Conservation (phyloP, 2,113 vertebrate genomes). For the Saguinus midas region DNA sequence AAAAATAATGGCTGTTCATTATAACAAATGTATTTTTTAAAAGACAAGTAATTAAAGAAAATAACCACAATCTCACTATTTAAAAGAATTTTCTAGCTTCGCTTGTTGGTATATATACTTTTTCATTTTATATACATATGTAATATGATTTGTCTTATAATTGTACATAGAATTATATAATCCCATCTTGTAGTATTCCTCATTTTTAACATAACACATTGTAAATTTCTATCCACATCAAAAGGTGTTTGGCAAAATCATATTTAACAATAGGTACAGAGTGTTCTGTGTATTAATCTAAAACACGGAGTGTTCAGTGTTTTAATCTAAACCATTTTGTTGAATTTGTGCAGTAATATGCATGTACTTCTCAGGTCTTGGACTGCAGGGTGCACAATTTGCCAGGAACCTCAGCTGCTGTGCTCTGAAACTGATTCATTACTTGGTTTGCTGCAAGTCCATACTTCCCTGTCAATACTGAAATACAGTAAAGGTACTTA, state of each 20-base stretch:
- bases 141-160: background rate
- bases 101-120: background rate
- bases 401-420: background rate
- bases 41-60: background rate
- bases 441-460: background rate
- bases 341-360: background rate
- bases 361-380: background rate
- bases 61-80: background rate
- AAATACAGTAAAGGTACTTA: background rate
- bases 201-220: background rate
- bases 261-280: background rate
- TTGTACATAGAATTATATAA: background rate
- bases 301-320: too few species aligned
- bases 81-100: background rate
- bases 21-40: conserved; percentile 15
- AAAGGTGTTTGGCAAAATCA: background rate
- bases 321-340: background rate
- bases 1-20: background rate
- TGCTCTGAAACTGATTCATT: background rate
- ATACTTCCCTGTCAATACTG: background rate
- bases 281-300: background rate
- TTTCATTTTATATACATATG: background rate
- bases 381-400: background rate
- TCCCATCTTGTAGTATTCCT: background rate
- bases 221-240: background rate